phyloP scores from a whole-genome alignment of 2,113 vertebrate genomes.

The Datnioides undecimradiatus region DNA sequence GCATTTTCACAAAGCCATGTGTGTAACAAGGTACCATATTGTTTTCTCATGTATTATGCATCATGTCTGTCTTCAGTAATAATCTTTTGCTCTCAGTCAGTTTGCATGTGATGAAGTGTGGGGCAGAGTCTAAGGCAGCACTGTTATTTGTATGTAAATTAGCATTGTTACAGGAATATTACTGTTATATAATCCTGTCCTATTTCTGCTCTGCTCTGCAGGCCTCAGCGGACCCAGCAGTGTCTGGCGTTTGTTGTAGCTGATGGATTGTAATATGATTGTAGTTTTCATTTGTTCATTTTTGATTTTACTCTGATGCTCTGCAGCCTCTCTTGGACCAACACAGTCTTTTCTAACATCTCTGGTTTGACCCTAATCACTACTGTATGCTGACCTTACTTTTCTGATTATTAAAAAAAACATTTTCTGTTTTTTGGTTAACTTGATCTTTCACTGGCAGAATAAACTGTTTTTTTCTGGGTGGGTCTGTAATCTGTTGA shows the following conservation, averaged over 20 bases:
- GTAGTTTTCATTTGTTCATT: neutral
- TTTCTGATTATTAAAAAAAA: neutral
- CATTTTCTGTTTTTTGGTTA: neutral
- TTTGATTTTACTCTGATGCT: neutral
- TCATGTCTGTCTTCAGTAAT: neutral
- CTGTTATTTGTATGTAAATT: constrained; percentile 44
- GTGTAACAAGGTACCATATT: no score
- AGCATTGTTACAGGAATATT: constrained; percentile 42
- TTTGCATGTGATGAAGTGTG: neutral
- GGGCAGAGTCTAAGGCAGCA: neutral
- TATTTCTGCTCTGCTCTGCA: constrained; percentile 34
- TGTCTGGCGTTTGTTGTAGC: constrained; percentile 11
- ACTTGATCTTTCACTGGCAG: neutral
- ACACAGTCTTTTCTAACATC: neutral
- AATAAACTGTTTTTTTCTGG: no score
- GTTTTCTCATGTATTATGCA: no score
- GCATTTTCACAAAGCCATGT: no score
- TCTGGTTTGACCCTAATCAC: neutral
- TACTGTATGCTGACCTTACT: neutral
- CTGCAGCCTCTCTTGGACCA: neutral
- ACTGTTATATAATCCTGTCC: constrained; percentile 52
- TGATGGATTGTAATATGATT: constrained; percentile 18
- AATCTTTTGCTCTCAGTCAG: neutral
- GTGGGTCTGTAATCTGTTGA: no score
- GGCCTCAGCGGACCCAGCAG: constrained; percentile 17